Conservation (phyloP, 2,888 invertebrate genomes). For the Melinopterus prodromus region DNA sequence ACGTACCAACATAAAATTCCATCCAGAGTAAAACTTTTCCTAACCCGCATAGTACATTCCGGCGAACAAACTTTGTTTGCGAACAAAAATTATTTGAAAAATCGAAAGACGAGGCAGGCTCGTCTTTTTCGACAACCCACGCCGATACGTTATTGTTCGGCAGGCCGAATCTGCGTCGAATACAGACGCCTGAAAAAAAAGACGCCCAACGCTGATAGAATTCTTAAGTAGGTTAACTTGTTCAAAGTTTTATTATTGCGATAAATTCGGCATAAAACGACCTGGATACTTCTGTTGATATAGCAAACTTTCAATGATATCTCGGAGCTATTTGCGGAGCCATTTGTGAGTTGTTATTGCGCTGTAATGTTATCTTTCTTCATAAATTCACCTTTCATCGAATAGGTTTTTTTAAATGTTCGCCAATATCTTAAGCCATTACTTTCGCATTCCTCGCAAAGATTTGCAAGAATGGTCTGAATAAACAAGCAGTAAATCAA, state of each 20-base stretch:
- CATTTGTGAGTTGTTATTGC: background rate
- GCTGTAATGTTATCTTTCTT: background rate
- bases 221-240: background rate
- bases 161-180: background rate
- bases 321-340: background rate
- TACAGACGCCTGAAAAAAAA: background rate
- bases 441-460: background rate
- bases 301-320: background rate
- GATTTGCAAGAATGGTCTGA: background rate
- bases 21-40: background rate
- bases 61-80: background rate
- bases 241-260: conserved; percentile 4
- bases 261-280: conserved; percentile 4
- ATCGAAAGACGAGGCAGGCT: background rate
- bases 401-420: background rate
- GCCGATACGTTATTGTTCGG: background rate
- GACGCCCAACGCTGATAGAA: background rate
- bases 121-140: background rate
- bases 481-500: background rate
- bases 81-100: background rate
- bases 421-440: background rate
- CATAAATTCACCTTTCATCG: background rate
- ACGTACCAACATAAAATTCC: background rate
- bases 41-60: background rate
- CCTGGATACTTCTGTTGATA: background rate